phyloP scores from a whole-genome alignment of 2,888 invertebrate species.

The Cistogaster globosa region DNA sequence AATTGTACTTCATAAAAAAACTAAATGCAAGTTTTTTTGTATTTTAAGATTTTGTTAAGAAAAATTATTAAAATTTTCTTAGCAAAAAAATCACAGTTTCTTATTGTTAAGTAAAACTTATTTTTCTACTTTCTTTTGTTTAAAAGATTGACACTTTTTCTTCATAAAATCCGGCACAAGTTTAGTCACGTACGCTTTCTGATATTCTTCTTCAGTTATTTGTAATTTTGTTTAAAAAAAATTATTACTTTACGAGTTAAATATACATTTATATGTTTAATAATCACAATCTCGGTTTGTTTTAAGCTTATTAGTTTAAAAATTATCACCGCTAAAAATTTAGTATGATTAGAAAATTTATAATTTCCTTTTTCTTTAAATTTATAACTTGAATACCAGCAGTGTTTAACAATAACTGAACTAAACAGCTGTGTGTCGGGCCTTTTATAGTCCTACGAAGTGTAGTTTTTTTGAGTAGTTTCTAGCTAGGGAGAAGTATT shows the following conservation, averaged over 20 bases:
- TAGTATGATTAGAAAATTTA: slow-evolving; percentile 49
- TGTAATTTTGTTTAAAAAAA: slow-evolving; percentile 32
- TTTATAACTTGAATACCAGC: slow-evolving; percentile 67
- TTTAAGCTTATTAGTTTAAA: neutral
- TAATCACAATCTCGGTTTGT: slow-evolving; percentile 65
- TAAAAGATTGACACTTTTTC: slow-evolving; percentile 48
- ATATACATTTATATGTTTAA: slow-evolving; percentile 60
- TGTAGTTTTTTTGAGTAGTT: slow-evolving; percentile 45
- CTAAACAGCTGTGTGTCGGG: slow-evolving; percentile 62
- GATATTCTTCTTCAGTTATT: slow-evolving; percentile 58
- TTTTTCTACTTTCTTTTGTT: slow-evolving; percentile 20
- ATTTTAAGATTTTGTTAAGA: slow-evolving; percentile 55
- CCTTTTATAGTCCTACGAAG: slow-evolving; percentile 58
- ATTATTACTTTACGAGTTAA: slow-evolving; percentile 30
- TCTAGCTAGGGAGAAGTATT: neutral
- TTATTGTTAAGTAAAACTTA: slow-evolving; percentile 28
- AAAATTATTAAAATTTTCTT: slow-evolving; percentile 34
- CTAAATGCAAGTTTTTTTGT: slow-evolving; percentile 62
- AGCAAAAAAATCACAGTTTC: slow-evolving; percentile 68
- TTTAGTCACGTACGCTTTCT: slow-evolving; percentile 67
- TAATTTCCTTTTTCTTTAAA: slow-evolving; percentile 4
- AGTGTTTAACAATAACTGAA: slow-evolving; percentile 72
- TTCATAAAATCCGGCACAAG: slow-evolving; percentile 53
- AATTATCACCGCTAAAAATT: slow-evolving; percentile 64
- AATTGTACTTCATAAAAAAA: slow-evolving; percentile 55